Base-by-base conservation (phyloP, 2,113 vertebrate genomes). In the Antigone vipio region DNA sequence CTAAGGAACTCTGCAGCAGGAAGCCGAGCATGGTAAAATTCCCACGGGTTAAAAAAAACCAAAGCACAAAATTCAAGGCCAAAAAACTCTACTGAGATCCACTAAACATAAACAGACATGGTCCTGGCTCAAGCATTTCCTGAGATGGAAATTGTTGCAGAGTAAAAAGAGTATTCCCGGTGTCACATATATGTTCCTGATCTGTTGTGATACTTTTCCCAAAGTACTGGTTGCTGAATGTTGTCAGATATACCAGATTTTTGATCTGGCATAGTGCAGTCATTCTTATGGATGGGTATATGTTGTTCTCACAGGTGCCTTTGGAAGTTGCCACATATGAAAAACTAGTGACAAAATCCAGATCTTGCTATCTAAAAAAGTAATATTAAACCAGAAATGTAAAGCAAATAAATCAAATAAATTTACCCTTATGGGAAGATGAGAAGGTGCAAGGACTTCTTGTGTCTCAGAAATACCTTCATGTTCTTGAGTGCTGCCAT, bases 401-500 rank as follows among this genome's bases (percentile, higher is more conserved):
- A 50, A 95, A 85, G 17, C 15, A 88, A 80, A 76, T 49, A 55
- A 71, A 79, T 45, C 3, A 83, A 92, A 81, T 32, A 52, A 21
- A 52, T 35, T 30, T 93, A 93, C 68, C 97, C 93, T 96, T 63
- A 95, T 72, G 13, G 97, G 97, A 69, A 85, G 82, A 85, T 20
- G 97, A n/a, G 98, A 96, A 66, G 97, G 95, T 73, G 90, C 92
- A 78, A 98, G 74, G 0, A 81, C 92, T 91, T 98, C 98, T 38
- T 97, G 77, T 75, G 95, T 96, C 75, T 98, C 98, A 49, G 97
- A 93, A 12, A 96, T n/a, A 30, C 42, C 40, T 18, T 99, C 98
- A 2, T 89, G 85, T 92, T 99, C 98, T 47, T 98, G 97, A 56
- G 98, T 85, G 19, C 84, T 86, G 11, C 95, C 96, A 6, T 98